These are phyloP conservation scores for Melinaea menophilus DNA, from an alignment of 2,888 invertebrate genomes.

Conservation along the genomic window DNA sequence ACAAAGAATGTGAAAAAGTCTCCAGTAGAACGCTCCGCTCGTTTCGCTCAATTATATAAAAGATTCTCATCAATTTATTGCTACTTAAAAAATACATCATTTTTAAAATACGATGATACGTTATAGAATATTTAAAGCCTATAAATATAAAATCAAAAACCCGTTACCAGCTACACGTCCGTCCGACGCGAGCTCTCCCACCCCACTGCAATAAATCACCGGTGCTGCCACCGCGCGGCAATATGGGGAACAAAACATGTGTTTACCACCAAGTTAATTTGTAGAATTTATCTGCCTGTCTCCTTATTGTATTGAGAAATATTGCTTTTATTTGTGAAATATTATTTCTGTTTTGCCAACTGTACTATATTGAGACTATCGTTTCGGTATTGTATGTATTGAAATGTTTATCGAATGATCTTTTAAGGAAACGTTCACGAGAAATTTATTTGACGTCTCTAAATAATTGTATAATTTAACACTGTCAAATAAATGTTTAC, in stretches of 20 bases:
- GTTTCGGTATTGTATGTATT: slow-evolving; percentile 1
- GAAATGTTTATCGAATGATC: neutral
- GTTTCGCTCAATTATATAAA: no score
- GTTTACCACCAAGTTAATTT: slow-evolving; percentile 77
- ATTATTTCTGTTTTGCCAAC: slow-evolving; percentile 19
- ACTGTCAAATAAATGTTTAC: no score
- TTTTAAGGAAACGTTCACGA: neutral
- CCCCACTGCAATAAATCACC: slow-evolving; percentile 70
- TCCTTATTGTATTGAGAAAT: slow-evolving; percentile 69
- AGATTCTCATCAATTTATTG: no score
- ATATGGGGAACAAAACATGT: slow-evolving; percentile 76
- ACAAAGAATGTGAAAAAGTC: no score
- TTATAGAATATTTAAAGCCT: slow-evolving; percentile 9
- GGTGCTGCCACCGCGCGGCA: slow-evolving; percentile 70
- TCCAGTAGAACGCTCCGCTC: no score
- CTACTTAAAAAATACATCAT: neutral
- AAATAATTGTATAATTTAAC: no score
- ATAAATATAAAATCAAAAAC: slow-evolving; percentile 31
- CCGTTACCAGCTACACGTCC: slow-evolving; percentile 32
- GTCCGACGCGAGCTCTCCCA: slow-evolving; percentile 30
- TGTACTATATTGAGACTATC: neutral
- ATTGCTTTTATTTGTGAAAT: slow-evolving; percentile 53
- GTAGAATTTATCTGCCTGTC: slow-evolving; percentile 75
- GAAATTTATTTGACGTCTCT: no score
- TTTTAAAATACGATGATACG: neutral